Conservation (phyloP, 2,797 vertebrate species). For the Hylomyscus alleni region DNA sequence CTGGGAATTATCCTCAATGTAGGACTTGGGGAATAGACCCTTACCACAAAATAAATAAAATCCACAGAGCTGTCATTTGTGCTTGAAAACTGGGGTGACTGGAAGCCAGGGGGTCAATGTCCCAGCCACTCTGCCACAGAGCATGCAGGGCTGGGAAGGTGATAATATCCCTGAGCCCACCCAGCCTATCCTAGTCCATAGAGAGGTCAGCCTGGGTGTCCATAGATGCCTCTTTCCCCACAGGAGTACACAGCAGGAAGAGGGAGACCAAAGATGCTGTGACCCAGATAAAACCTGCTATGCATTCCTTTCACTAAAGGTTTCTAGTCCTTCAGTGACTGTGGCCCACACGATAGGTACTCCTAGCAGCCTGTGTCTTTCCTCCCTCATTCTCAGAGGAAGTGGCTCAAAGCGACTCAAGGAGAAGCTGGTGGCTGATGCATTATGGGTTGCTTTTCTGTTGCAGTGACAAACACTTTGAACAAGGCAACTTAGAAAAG, state of each 20-base stretch:
- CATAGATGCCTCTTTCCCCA: not conserved
- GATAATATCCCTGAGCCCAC: not conserved
- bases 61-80: not conserved
- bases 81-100: too few relatives aligned
- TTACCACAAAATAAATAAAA: not conserved
- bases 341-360: too few relatives aligned
- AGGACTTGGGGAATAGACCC: not conserved
- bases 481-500: not conserved
- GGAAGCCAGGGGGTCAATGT: not conserved
- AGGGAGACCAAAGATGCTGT: too few relatives aligned
- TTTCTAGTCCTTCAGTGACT: not conserved
- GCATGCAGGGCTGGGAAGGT: not conserved
- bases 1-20: accelerated
- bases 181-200: not conserved
- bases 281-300: not conserved
- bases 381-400: not conserved
- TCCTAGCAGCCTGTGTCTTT: not conserved
- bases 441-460: not conserved
- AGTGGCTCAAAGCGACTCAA: not conserved
- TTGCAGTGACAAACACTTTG: not conserved
- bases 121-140: too few relatives aligned
- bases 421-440: not conserved
- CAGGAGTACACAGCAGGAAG: not conserved
- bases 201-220: not conserved
- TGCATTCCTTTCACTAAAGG: not conserved